Conservation (phyloP, 2,113 vertebrate genomes). For the Gambusia holbrooki region DNA sequence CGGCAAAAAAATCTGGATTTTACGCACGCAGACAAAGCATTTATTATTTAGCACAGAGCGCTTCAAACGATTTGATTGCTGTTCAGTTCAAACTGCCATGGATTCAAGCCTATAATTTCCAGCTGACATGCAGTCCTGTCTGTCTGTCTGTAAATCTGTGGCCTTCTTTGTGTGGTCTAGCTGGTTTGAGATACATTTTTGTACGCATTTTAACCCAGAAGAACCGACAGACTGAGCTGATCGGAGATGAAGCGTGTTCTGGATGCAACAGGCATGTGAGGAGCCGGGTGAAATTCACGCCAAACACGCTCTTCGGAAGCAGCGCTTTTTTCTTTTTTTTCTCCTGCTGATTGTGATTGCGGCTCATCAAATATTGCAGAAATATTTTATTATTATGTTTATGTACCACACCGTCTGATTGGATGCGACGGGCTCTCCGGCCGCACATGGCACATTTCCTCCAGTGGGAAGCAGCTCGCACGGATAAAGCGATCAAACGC, state of each 20-base stretch:
- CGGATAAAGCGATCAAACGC: constrained; percentile 8
- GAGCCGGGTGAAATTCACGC: not conserved
- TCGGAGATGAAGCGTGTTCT: not conserved
- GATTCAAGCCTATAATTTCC: constrained; percentile 12
- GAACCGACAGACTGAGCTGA: not conserved
- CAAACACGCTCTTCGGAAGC: not conserved
- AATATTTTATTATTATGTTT: not conserved
- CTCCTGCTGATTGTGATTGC: not conserved
- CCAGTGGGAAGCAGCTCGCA: constrained; percentile 27
- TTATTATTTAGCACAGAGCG: not conserved
- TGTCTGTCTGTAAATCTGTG: not conserved
- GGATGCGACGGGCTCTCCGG: constrained; percentile 11
- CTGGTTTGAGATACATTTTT: not conserved
- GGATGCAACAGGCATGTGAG: constrained; percentile 43
- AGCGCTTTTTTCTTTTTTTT: not conserved
- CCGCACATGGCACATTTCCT: constrained; percentile 40
- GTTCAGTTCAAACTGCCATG: too few relatives aligned
- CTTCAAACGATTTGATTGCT: not conserved
- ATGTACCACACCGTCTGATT: not conserved
- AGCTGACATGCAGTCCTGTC: not conserved
- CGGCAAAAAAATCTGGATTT: not conserved
- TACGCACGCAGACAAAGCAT: too few relatives aligned
- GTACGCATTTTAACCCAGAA: not conserved
- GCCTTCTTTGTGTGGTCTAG: not conserved
- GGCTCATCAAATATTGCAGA: too few relatives aligned